Evolutionary conservation across 2,113 vertebrate species (phyloP), one percentile per base, ranked within the genome.

Genomic region (Crotalus helleri): DNA sequence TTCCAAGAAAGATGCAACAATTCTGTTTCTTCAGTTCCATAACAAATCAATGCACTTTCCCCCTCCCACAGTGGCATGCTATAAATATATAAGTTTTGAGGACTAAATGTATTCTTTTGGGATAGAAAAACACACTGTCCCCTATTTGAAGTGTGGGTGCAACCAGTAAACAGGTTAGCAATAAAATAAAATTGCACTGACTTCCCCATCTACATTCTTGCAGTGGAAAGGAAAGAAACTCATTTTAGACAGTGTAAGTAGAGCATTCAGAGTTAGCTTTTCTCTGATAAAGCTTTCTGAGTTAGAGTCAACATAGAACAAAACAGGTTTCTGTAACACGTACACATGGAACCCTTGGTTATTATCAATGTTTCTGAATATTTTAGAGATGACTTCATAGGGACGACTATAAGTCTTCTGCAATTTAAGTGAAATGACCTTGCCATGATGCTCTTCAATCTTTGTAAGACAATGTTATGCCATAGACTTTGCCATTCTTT

Each of bases 1-100:
- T 92, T 92, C 58, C 59, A 74, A 92, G 86, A 88, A 88, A 92
- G 49, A 88, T 39, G 53, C 86, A 74, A 61, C 26, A 54, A 51
- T 69, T 39, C 17, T 92, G 0, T 19, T 49, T 58, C 64, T 89
- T 87, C 39, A 81, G 57, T 53, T 85, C 57, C 39, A 46, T 3
- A 46, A 33, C 87, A 92, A 46, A 58, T 26, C 87, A 46, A 55
- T 54, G 17, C 29, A 19, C 46, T n/a, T 93, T 85, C 58, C 19
- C 17, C 17, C 17, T 39, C 55, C 7, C 21, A 81, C 74, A 21
- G 33, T 39, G 23, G 53, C n/a, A 57, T 58, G 54, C 3, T 39
- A 55, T 54, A 57, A 21, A 33, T 54, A 54, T 29, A 88, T 5
- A 57, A 3, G 11, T 11, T 89, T 9, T 33, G 19, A 58, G 5